Evolutionary conservation across 2,888 invertebrate species (phyloP).

Genomic region (Anoncus sp.): DNA sequence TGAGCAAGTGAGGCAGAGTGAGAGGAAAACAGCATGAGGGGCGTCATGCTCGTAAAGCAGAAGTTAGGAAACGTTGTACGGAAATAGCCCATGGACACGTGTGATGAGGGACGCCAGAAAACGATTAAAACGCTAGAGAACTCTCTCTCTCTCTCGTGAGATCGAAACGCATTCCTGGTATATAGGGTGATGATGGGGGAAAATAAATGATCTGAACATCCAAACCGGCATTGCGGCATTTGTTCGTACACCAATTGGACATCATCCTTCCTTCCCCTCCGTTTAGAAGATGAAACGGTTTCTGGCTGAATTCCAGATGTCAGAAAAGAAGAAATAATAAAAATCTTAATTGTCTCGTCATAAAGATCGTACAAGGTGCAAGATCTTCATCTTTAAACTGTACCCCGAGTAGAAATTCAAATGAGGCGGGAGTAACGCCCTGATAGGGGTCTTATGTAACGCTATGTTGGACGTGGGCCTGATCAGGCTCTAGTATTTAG

Average conservation of each 20-base stretch:
- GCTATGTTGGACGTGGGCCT: too few species aligned
- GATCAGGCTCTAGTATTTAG: too few species aligned
- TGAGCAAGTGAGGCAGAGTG: conserved; percentile 3
- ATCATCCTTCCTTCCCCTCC: neutral
- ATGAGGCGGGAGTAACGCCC: too few species aligned
- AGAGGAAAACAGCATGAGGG: neutral
- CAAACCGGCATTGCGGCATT: neutral
- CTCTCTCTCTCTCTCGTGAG: neutral
- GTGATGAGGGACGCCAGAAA: neutral
- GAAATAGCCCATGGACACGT: conserved; percentile 21
- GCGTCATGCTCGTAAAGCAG: conserved; percentile 36
- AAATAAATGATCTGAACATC: neutral
- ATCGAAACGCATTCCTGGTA: neutral
- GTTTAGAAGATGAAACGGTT: too few species aligned
- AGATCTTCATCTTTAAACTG: too few species aligned
- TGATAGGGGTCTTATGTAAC: too few species aligned
- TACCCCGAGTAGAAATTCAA: too few species aligned
- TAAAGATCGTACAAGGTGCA: too few species aligned
- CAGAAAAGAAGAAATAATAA: too few species aligned
- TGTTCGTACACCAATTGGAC: neutral
- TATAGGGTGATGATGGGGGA: neutral
- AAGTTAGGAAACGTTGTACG: conserved; percentile 9
- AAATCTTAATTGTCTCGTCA: too few species aligned
- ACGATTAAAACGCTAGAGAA: conserved; percentile 2
- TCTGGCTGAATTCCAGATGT: too few species aligned